Evolutionary conservation across 2,888 invertebrate genomes (phyloP).

Genomic region (Nemotelus pantherinus): DNA sequence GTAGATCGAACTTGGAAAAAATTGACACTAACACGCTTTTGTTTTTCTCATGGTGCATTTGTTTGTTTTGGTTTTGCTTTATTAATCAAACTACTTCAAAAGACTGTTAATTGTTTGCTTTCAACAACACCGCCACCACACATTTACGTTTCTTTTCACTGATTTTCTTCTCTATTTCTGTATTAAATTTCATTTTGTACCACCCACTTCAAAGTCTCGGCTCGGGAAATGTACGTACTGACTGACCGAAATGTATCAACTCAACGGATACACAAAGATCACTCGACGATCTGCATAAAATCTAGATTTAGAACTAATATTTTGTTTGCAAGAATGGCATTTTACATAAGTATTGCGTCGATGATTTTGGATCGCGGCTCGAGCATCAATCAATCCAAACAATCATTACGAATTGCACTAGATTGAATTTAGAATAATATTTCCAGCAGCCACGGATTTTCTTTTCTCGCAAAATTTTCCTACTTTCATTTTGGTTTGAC

Average conservation of each 20-base stretch:
- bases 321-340: slow-evolving; percentile 35
- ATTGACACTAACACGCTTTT: too few species aligned
- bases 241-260: neutral
- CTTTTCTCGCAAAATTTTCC: neutral
- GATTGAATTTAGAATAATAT: neutral
- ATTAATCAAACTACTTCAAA: too few species aligned
- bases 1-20: too few species aligned
- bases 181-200: too few species aligned
- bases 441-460: neutral
- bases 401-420: neutral
- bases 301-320: slow-evolving; percentile 2
- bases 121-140: too few species aligned
- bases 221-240: neutral
- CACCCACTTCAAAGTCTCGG: too few species aligned
- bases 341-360: slow-evolving; percentile 13
- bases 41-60: too few species aligned
- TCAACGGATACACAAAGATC: slow-evolving; percentile 13
- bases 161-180: too few species aligned
- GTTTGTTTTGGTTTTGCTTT: too few species aligned
- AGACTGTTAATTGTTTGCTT: too few species aligned
- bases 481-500: neutral
- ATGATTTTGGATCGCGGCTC: neutral
- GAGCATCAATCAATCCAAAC: neutral
- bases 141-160: too few species aligned
- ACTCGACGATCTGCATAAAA: neutral